These are phyloP conservation scores for Alcis repandata DNA, from an alignment of 2,888 invertebrate genomes.

Conservation along the genomic window DNA sequence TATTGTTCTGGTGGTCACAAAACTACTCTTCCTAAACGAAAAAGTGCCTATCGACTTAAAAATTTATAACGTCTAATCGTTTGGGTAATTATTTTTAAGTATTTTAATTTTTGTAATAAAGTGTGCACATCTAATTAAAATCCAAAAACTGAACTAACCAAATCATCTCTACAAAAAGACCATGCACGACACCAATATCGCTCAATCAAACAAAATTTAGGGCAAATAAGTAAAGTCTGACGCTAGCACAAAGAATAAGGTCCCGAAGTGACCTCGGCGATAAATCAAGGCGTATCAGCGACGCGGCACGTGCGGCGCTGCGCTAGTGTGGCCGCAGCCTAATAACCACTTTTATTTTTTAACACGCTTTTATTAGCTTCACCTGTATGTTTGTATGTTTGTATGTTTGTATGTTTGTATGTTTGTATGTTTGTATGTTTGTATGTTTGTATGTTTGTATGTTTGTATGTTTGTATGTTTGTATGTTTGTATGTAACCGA, in stretches of 20 bases:
- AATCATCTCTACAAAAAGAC: neutral
- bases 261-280: conserved; percentile 34
- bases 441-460: no score
- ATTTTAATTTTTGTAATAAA: no score
- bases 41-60: no score
- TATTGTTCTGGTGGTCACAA: no score
- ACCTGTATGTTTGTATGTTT: neutral
- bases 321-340: conserved; percentile 8
- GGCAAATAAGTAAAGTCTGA: neutral
- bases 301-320: conserved; percentile 5
- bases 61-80: no score
- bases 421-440: no score
- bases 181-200: neutral
- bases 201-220: conserved; percentile 5
- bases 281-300: conserved; percentile 33
- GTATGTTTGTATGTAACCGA: no score
- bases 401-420: neutral
- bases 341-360: neutral
- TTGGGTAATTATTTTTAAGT: no score
- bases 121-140: no score
- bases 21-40: no score
- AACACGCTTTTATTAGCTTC: no score
- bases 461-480: no score
- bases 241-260: conserved; percentile 19
- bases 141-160: neutral